A percentile compares a stretch with the other conserved stretches of the same genome.
These are phyloP conservation scores for Cyanoderma ruficeps DNA, from an alignment of 2,113 vertebrate species.

Conservation along the genomic window DNA sequence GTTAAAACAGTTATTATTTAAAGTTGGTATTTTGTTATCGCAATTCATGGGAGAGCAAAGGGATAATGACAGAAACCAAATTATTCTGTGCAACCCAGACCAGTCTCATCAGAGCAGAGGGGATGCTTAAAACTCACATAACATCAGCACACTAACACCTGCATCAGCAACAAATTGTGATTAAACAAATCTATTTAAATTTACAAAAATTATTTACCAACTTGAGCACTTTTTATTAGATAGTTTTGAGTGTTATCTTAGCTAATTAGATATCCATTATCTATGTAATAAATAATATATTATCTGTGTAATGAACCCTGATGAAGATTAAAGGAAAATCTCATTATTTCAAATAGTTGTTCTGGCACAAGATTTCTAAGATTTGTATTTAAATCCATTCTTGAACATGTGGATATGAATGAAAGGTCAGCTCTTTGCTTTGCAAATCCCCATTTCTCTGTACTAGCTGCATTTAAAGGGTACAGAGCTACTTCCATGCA, in stretches of 20 bases:
- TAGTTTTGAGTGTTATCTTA: neutral
- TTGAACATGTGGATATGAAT: neutral
- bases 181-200: neutral
- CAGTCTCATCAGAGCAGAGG: neutral
- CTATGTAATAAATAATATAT: neutral
- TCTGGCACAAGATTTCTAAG: neutral
- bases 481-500: neutral
- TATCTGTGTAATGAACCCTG: neutral
- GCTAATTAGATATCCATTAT: conserved; percentile 8
- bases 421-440: neutral
- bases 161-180: neutral
- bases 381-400: neutral
- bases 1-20: neutral
- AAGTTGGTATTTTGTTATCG: neutral
- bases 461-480: neutral
- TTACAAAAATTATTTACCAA: neutral
- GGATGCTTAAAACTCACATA: neutral
- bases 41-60: neutral
- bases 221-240: neutral
- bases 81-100: neutral
- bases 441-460: neutral
- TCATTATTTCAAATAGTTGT: neutral
- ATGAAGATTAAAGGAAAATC: conserved; percentile 30
- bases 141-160: neutral
- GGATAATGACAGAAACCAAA: neutral